Percentiles rank a stretch among this genome's conserved stretches.
These are phyloP conservation scores for Irena cyanogastra DNA, from an alignment of 2,113 vertebrate species.

Conservation along the genomic window DNA sequence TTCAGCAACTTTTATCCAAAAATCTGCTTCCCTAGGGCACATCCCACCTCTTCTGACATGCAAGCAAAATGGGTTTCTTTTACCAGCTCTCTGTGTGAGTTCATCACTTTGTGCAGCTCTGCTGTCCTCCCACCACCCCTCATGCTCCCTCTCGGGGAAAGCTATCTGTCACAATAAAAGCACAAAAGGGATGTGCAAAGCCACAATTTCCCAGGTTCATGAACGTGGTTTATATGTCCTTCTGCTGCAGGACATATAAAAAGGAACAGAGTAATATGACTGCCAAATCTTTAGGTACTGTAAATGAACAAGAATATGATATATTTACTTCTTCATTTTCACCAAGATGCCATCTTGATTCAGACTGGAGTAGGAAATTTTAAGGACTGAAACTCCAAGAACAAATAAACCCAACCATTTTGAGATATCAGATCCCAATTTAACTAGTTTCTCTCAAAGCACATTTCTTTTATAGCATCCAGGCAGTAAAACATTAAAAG, in stretches of 20 bases:
- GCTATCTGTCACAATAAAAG: neutral
- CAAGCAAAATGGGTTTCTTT: neutral
- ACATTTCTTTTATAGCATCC: neutral
- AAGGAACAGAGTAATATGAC: neutral
- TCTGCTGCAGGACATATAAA: neutral
- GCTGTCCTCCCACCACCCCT: neutral
- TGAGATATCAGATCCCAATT: neutral
- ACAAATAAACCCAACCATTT: neutral
- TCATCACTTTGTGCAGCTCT: neutral
- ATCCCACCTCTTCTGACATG: neutral
- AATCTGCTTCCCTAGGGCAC: neutral
- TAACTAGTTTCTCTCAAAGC: neutral
- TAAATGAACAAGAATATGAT: neutral
- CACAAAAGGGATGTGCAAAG: neutral
- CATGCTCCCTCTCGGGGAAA: neutral
- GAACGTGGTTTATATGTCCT: neutral
- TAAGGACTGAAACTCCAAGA: neutral
- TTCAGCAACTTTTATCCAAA: neutral
- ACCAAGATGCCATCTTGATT: neutral
- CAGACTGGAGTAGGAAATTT: neutral
- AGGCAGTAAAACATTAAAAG: neutral
- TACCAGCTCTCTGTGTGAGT: neutral
- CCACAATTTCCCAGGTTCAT: neutral
- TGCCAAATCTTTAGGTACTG: neutral
- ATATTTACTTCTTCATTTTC: neutral